Evolutionary conservation across 92 coral and sea anemone genomes (phyloP), one percentile per base, ranked within the genome.

Genomic region (Metridium senile): DNA sequence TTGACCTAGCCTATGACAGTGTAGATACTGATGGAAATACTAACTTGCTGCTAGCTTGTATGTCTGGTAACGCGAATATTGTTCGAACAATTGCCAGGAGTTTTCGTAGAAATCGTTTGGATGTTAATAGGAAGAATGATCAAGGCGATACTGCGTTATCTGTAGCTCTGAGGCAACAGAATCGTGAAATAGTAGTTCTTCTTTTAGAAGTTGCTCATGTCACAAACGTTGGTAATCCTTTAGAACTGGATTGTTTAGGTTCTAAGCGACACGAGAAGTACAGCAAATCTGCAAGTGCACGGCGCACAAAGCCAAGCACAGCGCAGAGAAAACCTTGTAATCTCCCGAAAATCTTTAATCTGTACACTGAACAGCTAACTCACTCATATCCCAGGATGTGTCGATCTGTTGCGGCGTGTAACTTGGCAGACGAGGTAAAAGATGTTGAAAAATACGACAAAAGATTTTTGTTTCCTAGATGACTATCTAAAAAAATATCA

Each of bases 331-430:
- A 75, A 62, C 79, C 95, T 2, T 87, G 87, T 31, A 91, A 83
- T 43, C 87, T 94, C 8, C 97, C 98, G 0, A 81, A 81, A 54
- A 77, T 94, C 18, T 94, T 94, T 64, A 80, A 82, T 47, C 78
- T 91, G 32, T 91, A 94, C 72, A 89, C 94, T 18, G 94, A 86
- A 54, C 98, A 94, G 66, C 90, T 94, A 21, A 91, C 98, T 6
- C 77, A 78, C 27, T 94, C 97, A 29, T 91, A 88, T 66, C 96
- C 91, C 28, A 45, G 76, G 58, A 71, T 39, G 51, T 82, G 84
- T 26, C 66, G 58, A 74, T 72, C 87, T 72, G 67, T 62, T 39
- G 30, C 68, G 31, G 20, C 78, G 31, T 63, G 43, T 31, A 63
- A 63, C n/a, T n/a, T n/a, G 22, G 28, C 39, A 16, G 69, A 63